Percentiles rank a stretch among this genome's conserved stretches.
Conservation (phyloP, 2,113 vertebrate genomes). For the Ia io region DNA sequence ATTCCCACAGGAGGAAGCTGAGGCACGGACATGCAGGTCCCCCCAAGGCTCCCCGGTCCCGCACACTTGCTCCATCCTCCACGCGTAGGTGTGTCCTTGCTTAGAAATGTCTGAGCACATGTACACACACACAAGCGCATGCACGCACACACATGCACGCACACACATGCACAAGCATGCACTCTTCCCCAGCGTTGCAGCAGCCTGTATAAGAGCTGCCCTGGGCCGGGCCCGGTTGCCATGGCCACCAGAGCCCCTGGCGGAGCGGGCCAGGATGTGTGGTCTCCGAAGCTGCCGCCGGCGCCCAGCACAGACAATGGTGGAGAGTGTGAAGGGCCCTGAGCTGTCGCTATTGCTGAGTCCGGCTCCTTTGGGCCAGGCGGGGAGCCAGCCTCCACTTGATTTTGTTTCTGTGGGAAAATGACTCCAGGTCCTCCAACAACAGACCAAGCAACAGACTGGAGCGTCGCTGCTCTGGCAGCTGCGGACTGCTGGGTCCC, state of each 20-base stretch:
- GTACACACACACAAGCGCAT: background rate
- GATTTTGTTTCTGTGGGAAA: conserved; percentile 68
- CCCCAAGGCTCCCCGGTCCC: background rate
- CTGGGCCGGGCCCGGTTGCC: background rate
- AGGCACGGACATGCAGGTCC: background rate
- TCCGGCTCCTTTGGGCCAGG: background rate
- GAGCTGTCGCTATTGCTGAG: background rate
- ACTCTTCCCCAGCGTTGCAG: accelerated
- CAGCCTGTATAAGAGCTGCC: background rate
- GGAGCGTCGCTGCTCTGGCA: background rate
- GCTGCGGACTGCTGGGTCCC: background rate
- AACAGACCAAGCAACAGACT: background rate
- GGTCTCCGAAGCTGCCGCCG: background rate
- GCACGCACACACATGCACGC: background rate
- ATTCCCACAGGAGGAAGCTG: background rate
- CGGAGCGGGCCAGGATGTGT: background rate
- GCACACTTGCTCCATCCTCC: background rate
- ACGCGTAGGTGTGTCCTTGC: background rate
- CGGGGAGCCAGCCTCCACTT: background rate
- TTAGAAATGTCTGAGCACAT: background rate
- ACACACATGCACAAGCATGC: background rate
- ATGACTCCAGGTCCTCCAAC: background rate
- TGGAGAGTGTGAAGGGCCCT: background rate
- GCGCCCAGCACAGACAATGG: background rate
- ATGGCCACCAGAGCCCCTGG: background rate